Percentiles rank a stretch among this genome's conserved stretches.
These are phyloP conservation scores for Pleuronectes platessa DNA, from an alignment of 2,113 vertebrate species.

Conservation along the genomic window DNA sequence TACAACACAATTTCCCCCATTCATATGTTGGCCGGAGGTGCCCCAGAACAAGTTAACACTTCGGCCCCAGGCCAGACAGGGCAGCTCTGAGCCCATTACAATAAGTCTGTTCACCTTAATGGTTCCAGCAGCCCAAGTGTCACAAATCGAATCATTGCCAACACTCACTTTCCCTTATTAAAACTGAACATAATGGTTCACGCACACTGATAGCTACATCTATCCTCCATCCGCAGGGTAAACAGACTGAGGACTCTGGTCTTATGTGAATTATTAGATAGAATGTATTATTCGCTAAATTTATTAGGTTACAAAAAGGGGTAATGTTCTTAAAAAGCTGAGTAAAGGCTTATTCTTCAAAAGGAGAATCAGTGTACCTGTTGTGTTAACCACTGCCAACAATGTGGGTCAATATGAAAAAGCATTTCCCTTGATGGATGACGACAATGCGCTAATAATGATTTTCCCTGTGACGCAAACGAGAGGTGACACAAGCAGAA, in stretches of 20 bases:
- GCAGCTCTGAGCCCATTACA: conserved; percentile 71
- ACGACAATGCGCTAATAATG: neutral
- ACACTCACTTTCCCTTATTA: conserved; percentile 72
- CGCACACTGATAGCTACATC: conserved; percentile 25
- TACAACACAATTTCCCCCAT: conserved; percentile 42
- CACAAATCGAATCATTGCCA: conserved; percentile 74
- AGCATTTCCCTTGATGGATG: conserved; percentile 24
- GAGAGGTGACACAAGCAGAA: conserved; percentile 8
- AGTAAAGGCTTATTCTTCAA: conserved; percentile 8
- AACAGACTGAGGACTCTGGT: conserved; percentile 16
- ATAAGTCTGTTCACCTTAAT: conserved; percentile 70
- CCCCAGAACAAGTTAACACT: conserved; percentile 58
- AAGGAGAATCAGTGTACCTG: conserved; percentile 26
- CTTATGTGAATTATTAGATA: neutral
- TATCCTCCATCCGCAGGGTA: conserved; percentile 33
- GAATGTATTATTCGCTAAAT: too few species aligned
- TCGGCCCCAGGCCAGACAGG: conserved; percentile 58
- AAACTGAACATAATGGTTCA: conserved; percentile 48
- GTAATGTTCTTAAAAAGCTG: conserved; percentile 11
- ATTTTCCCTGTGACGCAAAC: conserved; percentile 16
- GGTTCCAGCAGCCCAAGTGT: conserved; percentile 70
- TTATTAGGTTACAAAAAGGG: conserved; percentile 1
- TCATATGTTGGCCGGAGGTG: conserved; percentile 49
- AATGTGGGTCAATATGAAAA: conserved; percentile 16
- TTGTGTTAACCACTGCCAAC: conserved; percentile 13